A percentile compares a stretch with the other conserved stretches of the same genome.
Evolutionary conservation across 2,113 vertebrate genomes (phyloP).

Genomic region (Pachycephala philippinensis): DNA sequence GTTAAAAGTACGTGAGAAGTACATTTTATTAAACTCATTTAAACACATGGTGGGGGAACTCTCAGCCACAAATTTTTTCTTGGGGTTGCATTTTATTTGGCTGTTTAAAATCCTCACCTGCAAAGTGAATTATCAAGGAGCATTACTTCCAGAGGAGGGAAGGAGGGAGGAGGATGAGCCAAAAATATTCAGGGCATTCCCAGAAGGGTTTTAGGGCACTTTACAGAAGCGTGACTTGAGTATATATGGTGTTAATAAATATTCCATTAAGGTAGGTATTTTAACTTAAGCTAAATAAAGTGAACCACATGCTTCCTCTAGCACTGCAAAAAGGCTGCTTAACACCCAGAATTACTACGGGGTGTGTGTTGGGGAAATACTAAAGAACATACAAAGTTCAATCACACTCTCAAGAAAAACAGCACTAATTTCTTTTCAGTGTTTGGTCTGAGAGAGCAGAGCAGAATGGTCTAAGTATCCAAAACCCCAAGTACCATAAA

Average conservation of each 20-base stretch:
- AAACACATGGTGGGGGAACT: neutral
- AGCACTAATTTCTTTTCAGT: neutral
- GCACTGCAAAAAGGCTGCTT: neutral
- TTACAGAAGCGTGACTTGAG: neutral
- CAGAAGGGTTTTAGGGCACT: neutral
- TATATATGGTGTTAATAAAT: neutral
- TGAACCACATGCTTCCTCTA: neutral
- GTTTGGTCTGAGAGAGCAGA: neutral
- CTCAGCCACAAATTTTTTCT: neutral
- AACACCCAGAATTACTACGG: neutral
- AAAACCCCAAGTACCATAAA: neutral
- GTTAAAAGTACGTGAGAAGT: neutral
- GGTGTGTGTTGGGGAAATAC: neutral
- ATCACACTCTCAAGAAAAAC: neutral
- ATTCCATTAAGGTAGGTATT: neutral
- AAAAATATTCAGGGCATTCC: neutral
- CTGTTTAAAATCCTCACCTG: neutral
- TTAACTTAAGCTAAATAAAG: neutral
- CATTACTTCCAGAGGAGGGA: neutral
- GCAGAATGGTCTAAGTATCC: neutral
- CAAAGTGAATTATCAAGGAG: neutral
- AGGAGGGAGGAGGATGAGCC: neutral
- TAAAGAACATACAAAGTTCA: neutral
- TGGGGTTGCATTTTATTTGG: neutral
- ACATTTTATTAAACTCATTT: neutral